phyloP scores from a whole-genome alignment of 2,888 invertebrate species.

The Eledone cirrhosa region DNA sequence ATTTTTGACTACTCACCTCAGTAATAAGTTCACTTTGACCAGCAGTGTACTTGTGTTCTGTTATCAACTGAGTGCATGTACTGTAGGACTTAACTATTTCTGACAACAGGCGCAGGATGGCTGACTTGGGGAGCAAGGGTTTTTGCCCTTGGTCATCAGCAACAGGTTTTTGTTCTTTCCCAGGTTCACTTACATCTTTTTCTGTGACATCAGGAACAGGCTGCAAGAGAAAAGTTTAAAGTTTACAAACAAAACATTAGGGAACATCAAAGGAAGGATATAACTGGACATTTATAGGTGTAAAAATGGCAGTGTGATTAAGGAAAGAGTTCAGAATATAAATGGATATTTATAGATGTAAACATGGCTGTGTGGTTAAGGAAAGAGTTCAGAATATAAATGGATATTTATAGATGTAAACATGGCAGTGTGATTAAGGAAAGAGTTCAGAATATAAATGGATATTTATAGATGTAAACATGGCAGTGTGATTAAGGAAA shows the following conservation, averaged over 20 bases:
- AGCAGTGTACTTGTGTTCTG: conserved; percentile 75
- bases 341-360: no score
- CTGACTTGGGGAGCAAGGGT: conserved; percentile 78
- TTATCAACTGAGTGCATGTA: conserved; percentile 79
- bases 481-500: no score
- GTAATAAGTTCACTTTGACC: conserved; percentile 73
- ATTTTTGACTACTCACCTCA: conserved; percentile 65
- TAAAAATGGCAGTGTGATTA: no score
- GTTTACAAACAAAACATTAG: not conserved
- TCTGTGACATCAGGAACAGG: conserved; percentile 14
- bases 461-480: no score
- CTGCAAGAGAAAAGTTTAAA: not conserved
- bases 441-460: no score
- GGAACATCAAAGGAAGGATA: not conserved
- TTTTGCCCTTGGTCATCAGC: conserved; percentile 49
- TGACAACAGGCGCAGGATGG: conserved; percentile 79
- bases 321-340: no score
- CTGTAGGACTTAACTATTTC: conserved; percentile 83
- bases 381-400: no score
- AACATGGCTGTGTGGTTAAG: no score
- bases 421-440: no score
- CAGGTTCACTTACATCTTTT: conserved; percentile 12
- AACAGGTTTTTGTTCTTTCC: conserved; percentile 42
- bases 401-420: no score
- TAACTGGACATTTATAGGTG: no score